phyloP scores from a whole-genome alignment of 35 echinoderm and acorn worm genomes.

The Apostichopus japonicus region DNA sequence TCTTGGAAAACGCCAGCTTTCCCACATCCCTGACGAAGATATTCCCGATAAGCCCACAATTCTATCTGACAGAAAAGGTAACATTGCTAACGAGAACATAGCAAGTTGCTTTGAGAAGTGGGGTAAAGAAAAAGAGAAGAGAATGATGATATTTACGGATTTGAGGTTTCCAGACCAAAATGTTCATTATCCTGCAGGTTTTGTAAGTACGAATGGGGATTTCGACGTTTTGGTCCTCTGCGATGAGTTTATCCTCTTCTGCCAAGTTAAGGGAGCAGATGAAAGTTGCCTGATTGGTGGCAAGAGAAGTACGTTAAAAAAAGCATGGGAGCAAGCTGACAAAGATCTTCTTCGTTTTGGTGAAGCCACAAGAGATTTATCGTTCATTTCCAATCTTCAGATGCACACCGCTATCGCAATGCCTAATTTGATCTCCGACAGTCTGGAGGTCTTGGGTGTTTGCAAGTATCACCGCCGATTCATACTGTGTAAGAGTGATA shows the following conservation, averaged over 20 bases:
- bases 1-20: neutral
- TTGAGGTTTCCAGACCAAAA: neutral
- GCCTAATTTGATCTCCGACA: neutral
- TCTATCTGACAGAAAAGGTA: neutral
- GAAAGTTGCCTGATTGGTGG: neutral
- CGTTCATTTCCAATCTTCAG: neutral
- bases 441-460: neutral
- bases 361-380: conserved; percentile 17
- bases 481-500: neutral
- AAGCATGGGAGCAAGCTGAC: neutral
- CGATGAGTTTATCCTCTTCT: neutral
- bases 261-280: conserved; percentile 14
- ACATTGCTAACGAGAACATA: neutral
- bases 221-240: conserved; percentile 15
- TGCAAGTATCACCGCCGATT: conserved; percentile 19
- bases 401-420: neutral
- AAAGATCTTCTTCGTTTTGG: conserved; percentile 1
- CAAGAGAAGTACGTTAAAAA: neutral
- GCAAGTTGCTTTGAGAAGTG: conserved; percentile 30
- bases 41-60: neutral
- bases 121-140: neutral
- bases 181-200: neutral
- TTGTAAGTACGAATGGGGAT: conserved; percentile 30
- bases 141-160: conserved; percentile 32
- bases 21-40: conserved; percentile 20